These are phyloP conservation scores for Pantherophis vulpinus DNA, from an alignment of 2,797 vertebrate species.

Conservation along the genomic window DNA sequence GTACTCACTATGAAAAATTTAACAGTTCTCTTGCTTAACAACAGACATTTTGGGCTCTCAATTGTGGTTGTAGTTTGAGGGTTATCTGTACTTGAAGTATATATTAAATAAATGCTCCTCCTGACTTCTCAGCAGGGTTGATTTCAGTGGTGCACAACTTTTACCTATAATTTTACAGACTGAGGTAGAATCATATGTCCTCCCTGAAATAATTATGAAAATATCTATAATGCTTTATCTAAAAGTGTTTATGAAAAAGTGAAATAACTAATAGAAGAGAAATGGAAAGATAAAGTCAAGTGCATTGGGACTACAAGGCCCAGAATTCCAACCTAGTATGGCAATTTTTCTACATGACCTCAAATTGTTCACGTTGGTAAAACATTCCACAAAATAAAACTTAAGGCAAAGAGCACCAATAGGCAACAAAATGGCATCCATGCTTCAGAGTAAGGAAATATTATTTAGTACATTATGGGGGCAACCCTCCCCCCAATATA, in stretches of 20 bases:
- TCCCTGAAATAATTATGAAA: background rate
- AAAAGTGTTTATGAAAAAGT: background rate
- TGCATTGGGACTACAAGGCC: background rate
- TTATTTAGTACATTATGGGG: background rate
- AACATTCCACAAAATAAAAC: background rate
- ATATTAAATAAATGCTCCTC: background rate
- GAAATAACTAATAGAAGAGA: background rate
- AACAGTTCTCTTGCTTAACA: background rate
- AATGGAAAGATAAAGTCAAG: background rate
- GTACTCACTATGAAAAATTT: slow-evolving; percentile 17
- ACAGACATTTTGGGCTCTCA: background rate
- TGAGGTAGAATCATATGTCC: background rate
- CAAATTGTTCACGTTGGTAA: background rate
- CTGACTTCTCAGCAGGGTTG: background rate
- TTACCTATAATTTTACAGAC: background rate
- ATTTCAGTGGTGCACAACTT: background rate
- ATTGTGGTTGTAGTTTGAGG: background rate
- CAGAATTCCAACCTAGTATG: background rate
- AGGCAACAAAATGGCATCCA: background rate
- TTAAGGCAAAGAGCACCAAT: background rate
- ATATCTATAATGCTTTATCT: background rate
- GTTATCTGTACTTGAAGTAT: background rate
- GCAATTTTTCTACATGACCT: background rate
- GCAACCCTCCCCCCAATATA: background rate
- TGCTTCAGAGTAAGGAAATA: background rate